phyloP scores from a whole-genome alignment of 2,113 vertebrate genomes.

The Limnothrissa miodon region DNA sequence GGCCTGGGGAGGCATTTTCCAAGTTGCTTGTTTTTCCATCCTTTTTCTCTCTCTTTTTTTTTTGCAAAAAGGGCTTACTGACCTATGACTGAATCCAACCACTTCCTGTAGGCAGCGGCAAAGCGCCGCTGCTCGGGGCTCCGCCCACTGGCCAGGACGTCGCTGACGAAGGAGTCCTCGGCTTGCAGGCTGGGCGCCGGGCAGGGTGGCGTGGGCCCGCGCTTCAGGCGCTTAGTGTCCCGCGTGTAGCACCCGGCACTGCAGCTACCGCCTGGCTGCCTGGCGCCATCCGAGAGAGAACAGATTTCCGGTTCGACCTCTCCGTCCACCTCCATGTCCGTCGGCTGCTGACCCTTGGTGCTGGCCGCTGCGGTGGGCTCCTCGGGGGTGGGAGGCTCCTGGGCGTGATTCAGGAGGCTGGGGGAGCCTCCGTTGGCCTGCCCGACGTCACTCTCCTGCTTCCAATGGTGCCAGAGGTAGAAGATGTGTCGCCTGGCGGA shows the following conservation, averaged over 20 bases:
- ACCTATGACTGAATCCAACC: constrained; percentile 83
- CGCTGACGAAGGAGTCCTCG: constrained; percentile 81
- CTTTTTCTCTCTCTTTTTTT: constrained; percentile 21
- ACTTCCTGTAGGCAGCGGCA: constrained; percentile 87
- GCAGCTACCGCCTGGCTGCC: constrained; percentile 24
- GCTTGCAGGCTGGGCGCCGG: constrained; percentile 62
- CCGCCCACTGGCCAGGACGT: constrained; percentile 75
- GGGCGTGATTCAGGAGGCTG: neutral
- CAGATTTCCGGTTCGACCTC: constrained; percentile 9
- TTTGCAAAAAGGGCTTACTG: constrained; percentile 62
- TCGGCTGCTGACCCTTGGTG: constrained; percentile 72
- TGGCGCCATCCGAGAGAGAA: constrained; percentile 65
- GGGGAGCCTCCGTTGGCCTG: constrained; percentile 28
- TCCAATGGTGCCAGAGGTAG: constrained; percentile 85
- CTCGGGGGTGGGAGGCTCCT: constrained; percentile 50
- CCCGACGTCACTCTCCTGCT: constrained; percentile 59
- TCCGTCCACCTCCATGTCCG: constrained; percentile 80
- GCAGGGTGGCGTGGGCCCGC: constrained; percentile 71
- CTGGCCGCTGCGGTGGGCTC: constrained; percentile 42
- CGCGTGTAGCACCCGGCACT: constrained; percentile 68
- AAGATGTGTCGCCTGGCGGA: constrained; percentile 80
- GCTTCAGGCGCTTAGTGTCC: constrained; percentile 89
- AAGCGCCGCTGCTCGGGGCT: constrained; percentile 84
- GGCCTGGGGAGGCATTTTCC: neutral
- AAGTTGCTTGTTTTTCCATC: neutral